Evolutionary conservation across 2,113 vertebrate species (phyloP), one percentile per base, ranked within the genome.

Genomic region (Pomatorhinus ruficollis): DNA sequence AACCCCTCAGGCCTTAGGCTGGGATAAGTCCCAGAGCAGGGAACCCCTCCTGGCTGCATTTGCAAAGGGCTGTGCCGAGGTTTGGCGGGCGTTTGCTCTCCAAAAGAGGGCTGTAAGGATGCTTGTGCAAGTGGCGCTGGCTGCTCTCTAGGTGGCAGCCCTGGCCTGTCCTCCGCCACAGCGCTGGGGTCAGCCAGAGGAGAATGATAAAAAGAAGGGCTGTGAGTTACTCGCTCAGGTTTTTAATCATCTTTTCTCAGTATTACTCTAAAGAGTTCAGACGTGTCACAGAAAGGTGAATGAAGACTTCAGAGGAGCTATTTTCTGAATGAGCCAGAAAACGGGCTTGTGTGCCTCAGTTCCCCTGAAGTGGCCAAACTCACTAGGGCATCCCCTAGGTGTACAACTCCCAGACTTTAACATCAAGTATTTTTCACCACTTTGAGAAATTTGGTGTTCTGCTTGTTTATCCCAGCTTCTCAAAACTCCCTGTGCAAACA

Each of bases 61-160:
- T 11, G 10, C 61, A 11, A 27, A 27, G 1, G 20, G 33, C 5
- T 17, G 44, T 2, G 50, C 57, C 24, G 59, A 50, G 28, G 10
- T n/a, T 28, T 21, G 37, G 45, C 66, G 2, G 14, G 61, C 0
- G 3, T 12, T 66, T 22, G 25, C 17, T 5, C 30, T n/a, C 39
- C 8, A 0, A 20, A 35, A 25, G 10, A 0, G 5, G 49, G 53
- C 28, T 24, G 27, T 2, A 3, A 4, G 31, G 45, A 6, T 5
- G 13, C 7, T n/a, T 0, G 27, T 25, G 83, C 42, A 20, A 21
- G 15, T 59, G 52, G 27, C 92, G 1, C 17, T 3, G 35, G 28
- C 12, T 7, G 56, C 3, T 93, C 96, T 87, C 69, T 95, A 96
- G 96, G 75, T 83, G 96, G 96, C 96, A 93, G 78, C 85, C 40